A percentile compares a stretch with the other conserved stretches of the same genome.
phyloP scores from a whole-genome alignment of 2,888 invertebrate genomes.

The Euproctis similis region DNA sequence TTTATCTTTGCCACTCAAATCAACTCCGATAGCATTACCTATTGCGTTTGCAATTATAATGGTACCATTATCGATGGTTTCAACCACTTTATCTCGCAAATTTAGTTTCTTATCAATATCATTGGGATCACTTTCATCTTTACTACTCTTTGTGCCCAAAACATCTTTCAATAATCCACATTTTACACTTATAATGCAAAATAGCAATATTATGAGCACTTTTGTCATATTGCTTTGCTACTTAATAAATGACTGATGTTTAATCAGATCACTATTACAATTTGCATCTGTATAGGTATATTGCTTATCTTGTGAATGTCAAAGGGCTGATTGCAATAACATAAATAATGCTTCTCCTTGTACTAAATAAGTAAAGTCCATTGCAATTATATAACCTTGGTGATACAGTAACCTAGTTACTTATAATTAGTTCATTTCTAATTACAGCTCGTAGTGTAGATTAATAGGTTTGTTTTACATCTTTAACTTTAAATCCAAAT shows the following conservation, averaged over 20 bases:
- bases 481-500: no score
- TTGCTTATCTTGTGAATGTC: neutral
- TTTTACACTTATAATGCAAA: slow-evolving; percentile 2
- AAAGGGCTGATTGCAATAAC: no score
- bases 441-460: no score
- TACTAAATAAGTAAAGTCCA: no score
- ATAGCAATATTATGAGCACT: slow-evolving; percentile 1
- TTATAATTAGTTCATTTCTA: no score
- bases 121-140: slow-evolving; percentile 1
- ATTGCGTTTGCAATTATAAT: slow-evolving; percentile 9
- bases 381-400: no score
- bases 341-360: no score
- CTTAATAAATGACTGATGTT: neutral
- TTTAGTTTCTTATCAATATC: slow-evolving; percentile 2
- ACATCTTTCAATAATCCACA: slow-evolving; percentile 16
- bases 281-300: neutral
- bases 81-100: slow-evolving; percentile 5
- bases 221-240: slow-evolving; percentile 1
- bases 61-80: slow-evolving; percentile 11
- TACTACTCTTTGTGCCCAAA: slow-evolving; percentile 1
- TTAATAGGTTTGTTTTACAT: no score
- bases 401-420: no score
- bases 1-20: slow-evolving; percentile 2
- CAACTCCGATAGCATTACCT: slow-evolving; percentile 7
- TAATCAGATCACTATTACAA: neutral